Evolutionary conservation across 2,797 vertebrate genomes (phyloP).

Genomic region (Pseudomugil tenellus): DNA sequence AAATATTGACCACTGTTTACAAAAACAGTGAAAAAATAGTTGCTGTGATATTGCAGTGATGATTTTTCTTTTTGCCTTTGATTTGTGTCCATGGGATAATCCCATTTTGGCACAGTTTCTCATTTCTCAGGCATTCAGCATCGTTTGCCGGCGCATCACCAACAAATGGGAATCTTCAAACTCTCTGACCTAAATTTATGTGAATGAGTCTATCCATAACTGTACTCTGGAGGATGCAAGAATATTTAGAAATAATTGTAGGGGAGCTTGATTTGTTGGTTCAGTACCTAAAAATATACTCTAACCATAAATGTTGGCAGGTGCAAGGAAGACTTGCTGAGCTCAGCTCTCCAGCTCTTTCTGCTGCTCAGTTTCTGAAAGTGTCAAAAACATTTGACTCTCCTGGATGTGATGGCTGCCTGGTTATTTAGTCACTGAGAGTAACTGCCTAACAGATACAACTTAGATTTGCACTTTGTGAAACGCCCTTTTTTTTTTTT

Average conservation of each 20-base stretch:
- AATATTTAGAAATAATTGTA: constrained; percentile 46
- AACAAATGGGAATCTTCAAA: constrained; percentile 63
- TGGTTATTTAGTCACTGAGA: constrained; percentile 65
- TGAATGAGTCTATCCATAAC: constrained; percentile 45
- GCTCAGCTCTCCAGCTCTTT: constrained; percentile 66
- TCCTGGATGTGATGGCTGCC: constrained; percentile 59
- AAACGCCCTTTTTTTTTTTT: too few relatives aligned
- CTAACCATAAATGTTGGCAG: constrained; percentile 65
- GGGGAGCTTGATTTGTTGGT: constrained; percentile 66
- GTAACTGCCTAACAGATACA: constrained; percentile 42
- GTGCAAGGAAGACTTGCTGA: constrained; percentile 55
- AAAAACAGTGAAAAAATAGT: background rate
- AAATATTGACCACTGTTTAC: constrained; percentile 24
- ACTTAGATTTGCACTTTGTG: constrained; percentile 43
- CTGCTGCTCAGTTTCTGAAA: constrained; percentile 59
- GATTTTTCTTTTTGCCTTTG: constrained; percentile 35
- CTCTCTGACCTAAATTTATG: constrained; percentile 64
- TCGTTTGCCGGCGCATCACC: constrained; percentile 57
- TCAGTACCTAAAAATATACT: constrained; percentile 65
- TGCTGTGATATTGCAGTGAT: constrained; percentile 16
- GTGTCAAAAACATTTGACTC: constrained; percentile 71
- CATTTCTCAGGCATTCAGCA: constrained; percentile 49
- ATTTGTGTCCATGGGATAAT: constrained; percentile 61
- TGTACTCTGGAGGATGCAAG: constrained; percentile 29
- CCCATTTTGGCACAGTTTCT: constrained; percentile 58